Evolutionary conservation across 37 sponge, comb jelly and placozoan genomes (phyloP).

Genomic region (Dysidea cf. avara): DNA sequence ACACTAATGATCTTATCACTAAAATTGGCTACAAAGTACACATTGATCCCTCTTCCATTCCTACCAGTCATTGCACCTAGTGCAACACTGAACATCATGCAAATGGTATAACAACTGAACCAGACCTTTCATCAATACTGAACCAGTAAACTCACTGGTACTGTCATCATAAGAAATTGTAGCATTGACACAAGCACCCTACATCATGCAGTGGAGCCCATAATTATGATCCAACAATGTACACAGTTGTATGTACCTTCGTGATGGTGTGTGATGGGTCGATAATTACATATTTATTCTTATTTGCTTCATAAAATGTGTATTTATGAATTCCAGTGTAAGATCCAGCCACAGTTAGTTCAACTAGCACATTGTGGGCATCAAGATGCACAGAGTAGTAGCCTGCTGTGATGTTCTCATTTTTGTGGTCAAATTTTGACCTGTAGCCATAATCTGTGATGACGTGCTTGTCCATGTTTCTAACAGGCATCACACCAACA

Average conservation of each 20-base stretch:
- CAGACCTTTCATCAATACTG: constrained; percentile 28
- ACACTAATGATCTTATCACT: neutral
- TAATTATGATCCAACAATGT: neutral
- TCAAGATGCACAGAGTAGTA: constrained; percentile 19
- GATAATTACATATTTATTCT: neutral
- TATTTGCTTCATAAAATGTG: constrained; percentile 8
- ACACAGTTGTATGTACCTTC: neutral
- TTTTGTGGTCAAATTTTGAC: constrained; percentile 46
- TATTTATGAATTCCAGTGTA: constrained; percentile 22
- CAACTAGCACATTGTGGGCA: constrained; percentile 8
- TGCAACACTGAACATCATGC: too few species aligned
- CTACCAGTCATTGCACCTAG: constrained; percentile 53
- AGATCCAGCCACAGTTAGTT: constrained; percentile 28
- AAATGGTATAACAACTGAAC: neutral
- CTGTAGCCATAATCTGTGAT: constrained; percentile 29
- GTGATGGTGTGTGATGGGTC: constrained; percentile 20
- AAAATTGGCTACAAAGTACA: constrained; percentile 39
- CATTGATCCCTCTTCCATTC: constrained; percentile 48
- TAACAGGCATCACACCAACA: constrained; percentile 47
- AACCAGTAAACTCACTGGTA: constrained; percentile 18
- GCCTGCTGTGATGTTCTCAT: constrained; percentile 36
- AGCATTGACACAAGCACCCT: constrained; percentile 21
- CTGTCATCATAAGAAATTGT: constrained; percentile 1
- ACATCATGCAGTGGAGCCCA: neutral
- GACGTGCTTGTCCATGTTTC: neutral